Evolutionary conservation across 2,113 vertebrate genomes (phyloP).

Genomic region (Numenius arquata): DNA sequence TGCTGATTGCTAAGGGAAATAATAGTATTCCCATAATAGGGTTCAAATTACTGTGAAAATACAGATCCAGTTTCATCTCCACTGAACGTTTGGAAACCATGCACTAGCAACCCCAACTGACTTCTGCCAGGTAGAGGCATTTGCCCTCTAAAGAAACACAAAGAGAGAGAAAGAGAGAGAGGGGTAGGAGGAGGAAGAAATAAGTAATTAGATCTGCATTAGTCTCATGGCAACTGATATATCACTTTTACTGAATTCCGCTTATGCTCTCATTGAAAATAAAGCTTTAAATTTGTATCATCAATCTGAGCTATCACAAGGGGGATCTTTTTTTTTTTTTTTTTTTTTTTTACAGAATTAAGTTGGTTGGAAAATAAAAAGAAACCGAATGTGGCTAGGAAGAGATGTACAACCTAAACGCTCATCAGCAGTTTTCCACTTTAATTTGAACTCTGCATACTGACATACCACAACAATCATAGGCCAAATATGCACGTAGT

Average conservation of each 20-base stretch:
- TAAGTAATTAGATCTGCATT: constrained; percentile 57
- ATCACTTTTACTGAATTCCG: constrained; percentile 63
- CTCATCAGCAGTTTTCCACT: constrained; percentile 64
- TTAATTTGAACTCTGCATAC: constrained; percentile 65
- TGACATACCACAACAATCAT: constrained; percentile 44
- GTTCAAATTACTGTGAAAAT: constrained; percentile 74
- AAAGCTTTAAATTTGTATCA: constrained; percentile 55
- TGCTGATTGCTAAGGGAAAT: constrained; percentile 76
- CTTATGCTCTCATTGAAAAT: constrained; percentile 31
- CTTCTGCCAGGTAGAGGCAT: constrained; percentile 76
- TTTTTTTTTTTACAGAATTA: constrained; percentile 36
- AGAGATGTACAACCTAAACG: constrained; percentile 59
- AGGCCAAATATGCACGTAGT: constrained; percentile 52
- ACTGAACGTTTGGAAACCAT: constrained; percentile 77
- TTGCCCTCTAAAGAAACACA: constrained; percentile 68
- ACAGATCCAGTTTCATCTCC: constrained; percentile 69
- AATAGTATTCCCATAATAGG: constrained; percentile 70
- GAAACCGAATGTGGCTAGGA: constrained; percentile 48
- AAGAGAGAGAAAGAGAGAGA: constrained; percentile 48
- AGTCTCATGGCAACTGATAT: constrained; percentile 67
- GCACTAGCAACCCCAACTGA: constrained; percentile 75
- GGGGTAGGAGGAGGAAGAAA: constrained; percentile 59
- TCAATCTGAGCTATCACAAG: constrained; percentile 61
- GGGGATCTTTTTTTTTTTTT: constrained; percentile 48
- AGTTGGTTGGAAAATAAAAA: constrained; percentile 39